Percentiles rank a stretch among this genome's conserved stretches.
Conservation (phyloP, 2,888 invertebrate species). For the Podotricha telesiphe region DNA sequence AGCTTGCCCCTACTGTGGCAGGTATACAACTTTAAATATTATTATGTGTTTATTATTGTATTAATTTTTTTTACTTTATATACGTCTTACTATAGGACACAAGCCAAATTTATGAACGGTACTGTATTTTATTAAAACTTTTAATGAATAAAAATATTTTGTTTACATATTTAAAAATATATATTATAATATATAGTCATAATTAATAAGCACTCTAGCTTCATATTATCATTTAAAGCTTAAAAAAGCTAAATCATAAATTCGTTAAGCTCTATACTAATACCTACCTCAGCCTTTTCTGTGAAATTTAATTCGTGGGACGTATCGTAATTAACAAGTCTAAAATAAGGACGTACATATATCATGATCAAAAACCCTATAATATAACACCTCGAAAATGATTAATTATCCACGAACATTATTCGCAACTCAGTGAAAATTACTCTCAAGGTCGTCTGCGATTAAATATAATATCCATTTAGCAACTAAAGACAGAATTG, state of each 20-base stretch:
- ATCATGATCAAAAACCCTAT: constrained; percentile 1
- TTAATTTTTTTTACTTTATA: no score
- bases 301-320: constrained; percentile 1
- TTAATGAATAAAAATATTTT: no score
- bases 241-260: not conserved
- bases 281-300: not conserved
- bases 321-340: constrained; percentile 1
- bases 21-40: no score
- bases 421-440: constrained; percentile 14
- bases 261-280: not conserved
- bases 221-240: no score
- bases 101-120: no score
- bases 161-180: no score
- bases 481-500: not conserved
- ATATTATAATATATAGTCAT: no score
- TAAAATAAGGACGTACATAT: constrained; percentile 6
- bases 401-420: constrained; percentile 6
- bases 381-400: constrained; percentile 18
- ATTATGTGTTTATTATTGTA: no score
- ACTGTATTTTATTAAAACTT: no score
- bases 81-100: no score
- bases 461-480: constrained; percentile 14
- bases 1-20: no score
- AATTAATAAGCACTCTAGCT: no score
- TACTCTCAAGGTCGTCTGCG: constrained; percentile 22